Conservation (phyloP, 1,140 invertebrate genomes). For the Apocrypta bakeri region DNA sequence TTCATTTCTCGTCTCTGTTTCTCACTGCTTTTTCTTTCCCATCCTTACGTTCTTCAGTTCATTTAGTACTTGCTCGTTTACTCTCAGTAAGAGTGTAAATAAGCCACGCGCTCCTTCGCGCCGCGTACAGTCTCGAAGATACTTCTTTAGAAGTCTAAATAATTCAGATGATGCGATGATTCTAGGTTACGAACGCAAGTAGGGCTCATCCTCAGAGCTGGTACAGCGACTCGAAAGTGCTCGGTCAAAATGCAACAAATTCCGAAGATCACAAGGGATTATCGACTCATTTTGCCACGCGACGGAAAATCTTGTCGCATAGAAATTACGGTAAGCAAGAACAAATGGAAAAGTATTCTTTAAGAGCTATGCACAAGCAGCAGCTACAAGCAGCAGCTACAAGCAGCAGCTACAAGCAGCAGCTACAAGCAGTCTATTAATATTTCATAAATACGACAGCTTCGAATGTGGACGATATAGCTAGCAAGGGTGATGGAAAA, state of each 20-base stretch:
- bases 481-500: slow-evolving; percentile 38
- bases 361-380: too few relatives aligned
- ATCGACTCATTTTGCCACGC: not conserved
- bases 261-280: not conserved
- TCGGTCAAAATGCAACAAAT: not conserved
- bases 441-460: not conserved
- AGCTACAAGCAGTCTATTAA: too few relatives aligned
- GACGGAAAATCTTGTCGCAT: slow-evolving; percentile 27
- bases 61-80: not conserved
- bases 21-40: not conserved
- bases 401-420: too few relatives aligned
- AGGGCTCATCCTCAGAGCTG: slow-evolving; percentile 1
- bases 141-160: too few relatives aligned
- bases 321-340: slow-evolving; percentile 11
- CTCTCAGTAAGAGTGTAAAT: not conserved
- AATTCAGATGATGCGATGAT: not conserved
- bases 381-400: too few relatives aligned
- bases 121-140: too few relatives aligned
- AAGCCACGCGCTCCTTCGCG: not conserved
- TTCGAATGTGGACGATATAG: not conserved
- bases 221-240: not conserved
- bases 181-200: not conserved
- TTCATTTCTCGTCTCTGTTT: not conserved
- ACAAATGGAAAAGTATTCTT: too few relatives aligned
- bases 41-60: not conserved